phyloP scores from a whole-genome alignment of 2,797 vertebrate species.

The Gymnothorax javanicus region DNA sequence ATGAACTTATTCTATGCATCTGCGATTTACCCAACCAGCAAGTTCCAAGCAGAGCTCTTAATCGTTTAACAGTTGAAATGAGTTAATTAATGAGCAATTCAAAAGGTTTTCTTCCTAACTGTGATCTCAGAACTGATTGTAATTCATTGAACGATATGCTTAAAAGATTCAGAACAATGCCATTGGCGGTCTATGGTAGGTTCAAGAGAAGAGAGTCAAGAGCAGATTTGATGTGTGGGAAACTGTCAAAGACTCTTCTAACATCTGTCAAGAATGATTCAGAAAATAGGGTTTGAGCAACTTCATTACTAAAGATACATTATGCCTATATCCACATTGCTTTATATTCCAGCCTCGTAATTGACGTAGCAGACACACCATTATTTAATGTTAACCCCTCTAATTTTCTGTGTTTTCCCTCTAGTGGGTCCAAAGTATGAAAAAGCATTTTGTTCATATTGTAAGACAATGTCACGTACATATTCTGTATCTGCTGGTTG shows the following conservation, averaged over 20 bases:
- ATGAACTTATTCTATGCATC: no score
- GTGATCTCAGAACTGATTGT: neutral
- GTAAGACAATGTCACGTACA: no score
- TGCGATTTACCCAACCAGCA: no score
- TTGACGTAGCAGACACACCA: neutral
- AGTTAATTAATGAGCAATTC: no score
- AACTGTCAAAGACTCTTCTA: constrained; percentile 65
- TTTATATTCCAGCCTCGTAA: neutral
- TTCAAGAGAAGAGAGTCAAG: constrained; percentile 65
- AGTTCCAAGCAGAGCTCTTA: no score
- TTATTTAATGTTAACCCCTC: neutral
- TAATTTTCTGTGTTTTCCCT: no score
- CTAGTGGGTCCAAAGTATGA: no score
- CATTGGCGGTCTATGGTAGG: constrained; percentile 73
- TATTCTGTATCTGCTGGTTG: no score
- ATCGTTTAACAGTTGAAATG: no score
- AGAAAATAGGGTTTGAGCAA: constrained; percentile 24
- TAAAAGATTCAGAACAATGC: neutral
- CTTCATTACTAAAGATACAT: neutral
- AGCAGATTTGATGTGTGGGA: constrained; percentile 68
- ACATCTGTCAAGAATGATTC: constrained; percentile 58
- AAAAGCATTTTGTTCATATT: no score
- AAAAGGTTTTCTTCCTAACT: neutral
- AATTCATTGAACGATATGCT: neutral
- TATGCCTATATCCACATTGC: neutral